phyloP scores from a whole-genome alignment of 1,140 invertebrate genomes.

The Heliothis subflexa region DNA sequence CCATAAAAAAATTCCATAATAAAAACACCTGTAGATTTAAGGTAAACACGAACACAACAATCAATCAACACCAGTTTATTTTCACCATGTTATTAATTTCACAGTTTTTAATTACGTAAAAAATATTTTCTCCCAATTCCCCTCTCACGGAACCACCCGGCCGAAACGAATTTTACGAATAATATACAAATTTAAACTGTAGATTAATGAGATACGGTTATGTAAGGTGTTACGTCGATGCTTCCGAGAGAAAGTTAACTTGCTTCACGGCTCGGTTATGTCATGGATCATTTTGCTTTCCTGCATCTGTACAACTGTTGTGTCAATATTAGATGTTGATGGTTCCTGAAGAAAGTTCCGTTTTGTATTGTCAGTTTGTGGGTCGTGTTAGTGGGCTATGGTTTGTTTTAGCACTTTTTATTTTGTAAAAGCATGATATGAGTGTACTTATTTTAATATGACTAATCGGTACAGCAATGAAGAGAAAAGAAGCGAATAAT shows the following conservation, averaged over 20 bases:
- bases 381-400: slow-evolving; percentile 27
- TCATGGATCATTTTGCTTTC: slow-evolving; percentile 64
- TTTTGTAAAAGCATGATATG: too few species aligned
- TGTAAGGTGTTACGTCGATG: slow-evolving; percentile 48
- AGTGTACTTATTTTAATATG: too few species aligned
- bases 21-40: too few species aligned
- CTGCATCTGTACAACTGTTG: slow-evolving; percentile 21
- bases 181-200: slow-evolving; percentile 26
- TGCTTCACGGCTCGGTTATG: slow-evolving; percentile 55
- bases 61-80: neutral
- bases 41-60: too few species aligned
- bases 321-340: slow-evolving; percentile 29
- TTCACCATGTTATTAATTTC: neutral
- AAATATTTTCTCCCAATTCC: neutral
- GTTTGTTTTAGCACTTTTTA: too few species aligned
- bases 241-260: slow-evolving; percentile 65
- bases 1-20: too few species aligned
- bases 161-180: slow-evolving; percentile 31
- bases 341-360: slow-evolving; percentile 28
- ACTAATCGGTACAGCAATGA: too few species aligned
- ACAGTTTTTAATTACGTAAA: slow-evolving; percentile 8
- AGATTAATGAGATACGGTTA: slow-evolving; percentile 48
- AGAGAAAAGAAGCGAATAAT: too few species aligned
- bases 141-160: neutral
- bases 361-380: neutral